Conservation (phyloP, 2,888 invertebrate species). For the Anagyrus pseudococci region DNA sequence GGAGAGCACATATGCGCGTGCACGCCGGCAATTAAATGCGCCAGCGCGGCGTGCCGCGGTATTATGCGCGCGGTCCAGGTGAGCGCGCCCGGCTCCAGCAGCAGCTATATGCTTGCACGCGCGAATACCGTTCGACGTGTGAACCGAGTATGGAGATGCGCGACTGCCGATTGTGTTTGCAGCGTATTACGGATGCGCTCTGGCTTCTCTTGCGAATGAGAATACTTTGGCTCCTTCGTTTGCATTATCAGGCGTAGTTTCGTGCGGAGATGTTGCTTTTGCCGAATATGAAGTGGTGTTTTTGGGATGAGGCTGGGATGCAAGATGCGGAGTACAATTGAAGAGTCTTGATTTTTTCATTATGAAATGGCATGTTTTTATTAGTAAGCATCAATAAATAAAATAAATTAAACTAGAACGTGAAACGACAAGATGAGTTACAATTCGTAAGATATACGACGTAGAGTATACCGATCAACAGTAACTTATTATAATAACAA, state of each 20-base stretch:
- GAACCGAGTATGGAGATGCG: background rate
- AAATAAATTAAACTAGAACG: too few relatives aligned
- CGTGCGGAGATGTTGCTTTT: background rate
- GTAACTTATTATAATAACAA: too few relatives aligned
- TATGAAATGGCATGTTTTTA: too few relatives aligned
- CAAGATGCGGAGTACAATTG: too few relatives aligned
- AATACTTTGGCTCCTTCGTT: background rate
- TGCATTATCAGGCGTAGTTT: background rate
- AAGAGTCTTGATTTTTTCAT: too few relatives aligned
- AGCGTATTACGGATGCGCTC: background rate
- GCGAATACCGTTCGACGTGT: conserved; percentile 17
- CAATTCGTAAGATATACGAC: too few relatives aligned
- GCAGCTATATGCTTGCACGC: background rate
- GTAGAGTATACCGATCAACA: too few relatives aligned
- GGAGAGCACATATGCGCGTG: background rate
- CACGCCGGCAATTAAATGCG: background rate
- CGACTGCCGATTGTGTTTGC: background rate
- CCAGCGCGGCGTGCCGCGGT: background rate
- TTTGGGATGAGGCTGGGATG: too few relatives aligned
- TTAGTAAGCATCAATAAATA: too few relatives aligned
- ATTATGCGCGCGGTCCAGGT: conserved; percentile 1
- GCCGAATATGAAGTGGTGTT: too few relatives aligned
- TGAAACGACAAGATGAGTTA: too few relatives aligned
- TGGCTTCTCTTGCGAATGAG: background rate
- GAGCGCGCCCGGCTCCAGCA: too few relatives aligned